Evolutionary conservation across 2,888 invertebrate genomes (phyloP).

Genomic region (Malthinus seriepunctatus): DNA sequence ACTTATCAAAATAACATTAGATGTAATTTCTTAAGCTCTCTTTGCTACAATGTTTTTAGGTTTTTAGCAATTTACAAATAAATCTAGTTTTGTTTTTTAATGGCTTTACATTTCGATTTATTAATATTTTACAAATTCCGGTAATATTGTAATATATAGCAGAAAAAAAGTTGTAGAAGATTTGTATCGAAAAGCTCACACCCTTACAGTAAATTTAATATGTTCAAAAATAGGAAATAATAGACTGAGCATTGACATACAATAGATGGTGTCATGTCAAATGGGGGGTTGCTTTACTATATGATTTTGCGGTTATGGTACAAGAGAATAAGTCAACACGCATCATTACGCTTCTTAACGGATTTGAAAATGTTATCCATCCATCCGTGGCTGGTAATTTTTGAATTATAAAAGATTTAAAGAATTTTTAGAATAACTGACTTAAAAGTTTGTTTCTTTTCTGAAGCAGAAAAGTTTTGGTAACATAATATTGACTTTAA

Average conservation of each 20-base stretch:
- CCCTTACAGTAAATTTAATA: slow-evolving; percentile 50
- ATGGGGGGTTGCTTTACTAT: slow-evolving; percentile 34
- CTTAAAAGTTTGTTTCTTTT: no score
- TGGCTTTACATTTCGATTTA: slow-evolving; percentile 7
- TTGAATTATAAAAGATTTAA: background rate
- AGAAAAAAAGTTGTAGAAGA: slow-evolving; percentile 21
- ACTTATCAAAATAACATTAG: no score
- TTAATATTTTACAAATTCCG: no score
- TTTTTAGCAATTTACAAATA: no score
- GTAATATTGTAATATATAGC: background rate
- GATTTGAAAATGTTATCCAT: slow-evolving; percentile 23
- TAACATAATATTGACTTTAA: no score
- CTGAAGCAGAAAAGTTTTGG: no score
- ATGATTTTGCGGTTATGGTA: slow-evolving; percentile 27
- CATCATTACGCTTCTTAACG: slow-evolving; percentile 36
- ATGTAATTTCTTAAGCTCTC: no score
- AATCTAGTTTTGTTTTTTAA: no score
- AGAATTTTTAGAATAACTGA: background rate
- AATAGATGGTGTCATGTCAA: slow-evolving; percentile 53
- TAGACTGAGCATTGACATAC: slow-evolving; percentile 49
- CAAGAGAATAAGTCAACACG: slow-evolving; percentile 26
- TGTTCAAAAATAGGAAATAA: slow-evolving; percentile 53
- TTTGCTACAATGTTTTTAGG: no score
- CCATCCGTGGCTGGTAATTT: background rate
- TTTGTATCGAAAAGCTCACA: slow-evolving; percentile 33